Percentiles rank a stretch among this genome's conserved stretches.
These are phyloP conservation scores for Sialis fuliginosa DNA, from an alignment of 2,888 invertebrate genomes.

Conservation along the genomic window DNA sequence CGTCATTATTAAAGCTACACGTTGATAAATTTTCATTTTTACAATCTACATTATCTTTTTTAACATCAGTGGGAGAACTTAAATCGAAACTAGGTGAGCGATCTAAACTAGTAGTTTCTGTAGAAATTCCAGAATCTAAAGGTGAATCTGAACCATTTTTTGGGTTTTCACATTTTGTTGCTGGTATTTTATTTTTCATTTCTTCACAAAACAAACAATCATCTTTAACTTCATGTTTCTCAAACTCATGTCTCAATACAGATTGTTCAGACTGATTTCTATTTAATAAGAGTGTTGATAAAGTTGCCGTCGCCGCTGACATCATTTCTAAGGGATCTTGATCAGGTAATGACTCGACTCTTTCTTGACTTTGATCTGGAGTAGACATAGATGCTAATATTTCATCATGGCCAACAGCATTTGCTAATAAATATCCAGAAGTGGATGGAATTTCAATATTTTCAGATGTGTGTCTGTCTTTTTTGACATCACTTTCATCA, in stretches of 20 bases:
- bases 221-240: slow-evolving; percentile 10
- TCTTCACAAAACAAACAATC: slow-evolving; percentile 5
- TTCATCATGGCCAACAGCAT: slow-evolving; percentile 37
- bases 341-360: slow-evolving; percentile 27
- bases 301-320: slow-evolving; percentile 43
- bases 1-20: no score
- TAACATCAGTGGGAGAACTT: background rate
- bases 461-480: slow-evolving; percentile 26
- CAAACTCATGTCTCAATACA: background rate
- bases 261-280: slow-evolving; percentile 15
- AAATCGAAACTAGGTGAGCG: slow-evolving; percentile 40
- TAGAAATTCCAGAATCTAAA: slow-evolving; percentile 49
- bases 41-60: background rate
- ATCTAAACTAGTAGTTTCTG: slow-evolving; percentile 53
- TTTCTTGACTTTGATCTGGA: slow-evolving; percentile 21
- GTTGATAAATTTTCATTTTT: slow-evolving; percentile 14
- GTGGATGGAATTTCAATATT: slow-evolving; percentile 37
- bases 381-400: slow-evolving; percentile 34
- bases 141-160: slow-evolving; percentile 20
- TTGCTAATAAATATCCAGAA: slow-evolving; percentile 44
- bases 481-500: slow-evolving; percentile 18
- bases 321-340: slow-evolving; percentile 34
- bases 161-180: background rate
- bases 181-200: slow-evolving; percentile 6
- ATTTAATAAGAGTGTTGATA: slow-evolving; percentile 36